A percentile compares a stretch with the other conserved stretches of the same genome.
Conservation (phyloP, 2,888 invertebrate species). For the Cynaeus angustus region DNA sequence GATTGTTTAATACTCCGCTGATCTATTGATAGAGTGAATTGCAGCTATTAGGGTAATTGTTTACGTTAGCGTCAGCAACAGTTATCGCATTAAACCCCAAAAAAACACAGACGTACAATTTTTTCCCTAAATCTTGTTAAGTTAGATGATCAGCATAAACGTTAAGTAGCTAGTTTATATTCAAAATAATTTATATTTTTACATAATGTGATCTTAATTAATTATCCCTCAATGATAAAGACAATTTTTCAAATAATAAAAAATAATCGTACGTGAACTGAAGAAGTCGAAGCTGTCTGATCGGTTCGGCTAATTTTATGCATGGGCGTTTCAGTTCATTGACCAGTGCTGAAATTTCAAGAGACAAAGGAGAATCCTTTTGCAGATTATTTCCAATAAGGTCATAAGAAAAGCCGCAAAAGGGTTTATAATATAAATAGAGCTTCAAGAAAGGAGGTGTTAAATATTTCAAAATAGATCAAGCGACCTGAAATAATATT, state of each 20-base stretch:
- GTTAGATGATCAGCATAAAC: constrained; percentile 22
- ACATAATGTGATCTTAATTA: constrained; percentile 2
- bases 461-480: no score
- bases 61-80: not conserved
- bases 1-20: constrained; percentile 24
- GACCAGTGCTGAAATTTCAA: constrained; percentile 25
- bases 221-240: not conserved
- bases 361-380: constrained; percentile 15
- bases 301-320: constrained; percentile 27
- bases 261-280: not conserved
- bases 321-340: constrained; percentile 36
- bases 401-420: no score
- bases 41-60: constrained; percentile 28
- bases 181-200: constrained; percentile 23
- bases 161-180: constrained; percentile 26
- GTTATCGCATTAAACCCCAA: not conserved
- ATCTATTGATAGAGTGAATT: constrained; percentile 26
- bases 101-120: not conserved
- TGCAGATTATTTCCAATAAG: constrained; percentile 20
- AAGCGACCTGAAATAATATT: no score
- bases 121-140: constrained; percentile 11
- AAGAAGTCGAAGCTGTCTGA: constrained; percentile 16
- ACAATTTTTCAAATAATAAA: constrained; percentile 6
- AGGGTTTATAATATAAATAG: no score
- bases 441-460: no score